Base-by-base conservation (phyloP, 2,113 vertebrate species). In the Propithecus coquereli region DNA sequence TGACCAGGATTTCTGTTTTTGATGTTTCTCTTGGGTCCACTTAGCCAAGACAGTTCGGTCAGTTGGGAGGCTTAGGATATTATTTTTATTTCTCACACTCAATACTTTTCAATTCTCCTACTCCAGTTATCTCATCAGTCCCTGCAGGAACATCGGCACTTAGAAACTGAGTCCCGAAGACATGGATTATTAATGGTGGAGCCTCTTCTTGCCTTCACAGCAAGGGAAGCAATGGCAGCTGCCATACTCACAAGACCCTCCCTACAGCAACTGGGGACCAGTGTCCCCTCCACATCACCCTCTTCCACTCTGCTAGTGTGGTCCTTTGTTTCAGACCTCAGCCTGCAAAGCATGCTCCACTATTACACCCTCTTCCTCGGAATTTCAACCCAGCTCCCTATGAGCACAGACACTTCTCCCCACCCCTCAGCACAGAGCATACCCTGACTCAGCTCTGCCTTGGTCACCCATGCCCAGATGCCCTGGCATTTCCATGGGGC, bases 361-460 rank as follows among this genome's bases (percentile, higher is more conserved):
- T 11, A 1, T 40, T 47, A 90, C 34, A 17, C 61, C 70, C 34
- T 43, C 45, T 13, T 16, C 45, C 80, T 84, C 52, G 9, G 20
- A n/a, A 71, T 65, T 63, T 45, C 63, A 50, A 50, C 63, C 63
- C 61, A 25, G 6, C 11, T 37, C 5, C 9, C n/a, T 63, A 37
- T 1, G 8, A 30, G 65, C 16, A 11, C 1, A 0, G 1, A 32
- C 3, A 11, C 16, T 45, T 79, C 16, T 77, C 10, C 70, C 71
- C 13, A 81, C 7, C 3, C 43, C 7, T 0, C 71, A 80, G 73
- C 11, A 22, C 23, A 0, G 80, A 23, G 45, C 52, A 17, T 30
- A 71, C 3, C 61, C 0, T 0, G 79, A 20, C 61, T 47, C 76
- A 23, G 66, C 76, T 66, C 66, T 74, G 37, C 70, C 12, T 83